Evolutionary conservation across 1,140 invertebrate species (phyloP).

Genomic region (Melanaphis sacchari): DNA sequence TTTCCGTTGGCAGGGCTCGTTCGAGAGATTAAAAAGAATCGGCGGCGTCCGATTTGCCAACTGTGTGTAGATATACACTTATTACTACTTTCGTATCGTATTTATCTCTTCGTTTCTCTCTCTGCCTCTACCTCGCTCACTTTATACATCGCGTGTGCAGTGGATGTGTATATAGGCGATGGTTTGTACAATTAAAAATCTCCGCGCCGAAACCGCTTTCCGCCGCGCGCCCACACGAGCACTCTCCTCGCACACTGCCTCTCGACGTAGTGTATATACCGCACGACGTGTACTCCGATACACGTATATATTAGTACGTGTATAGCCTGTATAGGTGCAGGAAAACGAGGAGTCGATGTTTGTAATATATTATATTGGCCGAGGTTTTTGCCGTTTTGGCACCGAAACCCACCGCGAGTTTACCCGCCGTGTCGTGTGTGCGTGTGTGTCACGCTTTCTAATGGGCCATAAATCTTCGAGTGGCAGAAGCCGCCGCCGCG

Average conservation of each 20-base stretch:
- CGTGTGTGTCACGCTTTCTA: slow-evolving; percentile 45
- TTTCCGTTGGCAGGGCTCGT: background rate
- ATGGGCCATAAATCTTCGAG: slow-evolving; percentile 35
- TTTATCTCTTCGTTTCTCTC: background rate
- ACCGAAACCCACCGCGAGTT: slow-evolving; percentile 19
- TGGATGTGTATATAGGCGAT: background rate
- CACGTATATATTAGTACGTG: background rate
- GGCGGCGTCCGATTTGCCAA: background rate
- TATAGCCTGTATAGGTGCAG: background rate
- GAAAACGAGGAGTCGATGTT: slow-evolving; percentile 1
- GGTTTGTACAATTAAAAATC: slow-evolving; percentile 14
- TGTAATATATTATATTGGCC: slow-evolving; percentile 26
- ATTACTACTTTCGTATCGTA: background rate
- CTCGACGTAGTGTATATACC: background rate
- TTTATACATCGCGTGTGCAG: background rate
- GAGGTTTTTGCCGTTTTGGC: slow-evolving; percentile 47
- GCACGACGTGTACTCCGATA: background rate
- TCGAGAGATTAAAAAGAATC: background rate
- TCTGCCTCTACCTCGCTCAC: background rate
- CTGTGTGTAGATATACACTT: background rate
- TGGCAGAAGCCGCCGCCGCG: background rate
- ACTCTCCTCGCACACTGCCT: background rate
- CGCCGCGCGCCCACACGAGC: background rate
- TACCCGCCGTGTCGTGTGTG: background rate
- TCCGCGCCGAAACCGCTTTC: background rate